A percentile compares a stretch with the other conserved stretches of the same genome.
Evolutionary conservation across 23 tunicate species (phyloP).

Genomic region (Trididemnum clinides): DNA sequence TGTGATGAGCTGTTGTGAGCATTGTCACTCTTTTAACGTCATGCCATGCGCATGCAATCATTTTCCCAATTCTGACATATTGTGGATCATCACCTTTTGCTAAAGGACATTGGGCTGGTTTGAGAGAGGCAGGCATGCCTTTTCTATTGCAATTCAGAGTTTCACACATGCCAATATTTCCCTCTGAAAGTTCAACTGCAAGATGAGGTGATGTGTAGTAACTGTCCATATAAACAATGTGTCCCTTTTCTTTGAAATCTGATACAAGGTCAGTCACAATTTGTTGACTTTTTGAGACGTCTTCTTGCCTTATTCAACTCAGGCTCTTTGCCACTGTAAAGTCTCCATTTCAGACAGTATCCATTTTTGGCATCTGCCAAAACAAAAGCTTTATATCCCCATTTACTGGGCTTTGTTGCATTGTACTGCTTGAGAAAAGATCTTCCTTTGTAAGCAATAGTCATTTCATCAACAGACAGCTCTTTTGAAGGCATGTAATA

Average conservation of each 20-base stretch:
- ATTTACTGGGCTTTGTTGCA: slow-evolving; percentile 25
- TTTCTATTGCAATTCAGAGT: slow-evolving; percentile 34
- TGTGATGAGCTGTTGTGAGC: slow-evolving; percentile 34
- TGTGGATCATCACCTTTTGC: slow-evolving; percentile 36
- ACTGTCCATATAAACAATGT: slow-evolving; percentile 39
- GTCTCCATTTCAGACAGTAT: slow-evolving; percentile 25
- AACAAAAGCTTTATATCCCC: slow-evolving; percentile 35
- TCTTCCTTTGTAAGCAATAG: slow-evolving; percentile 29
- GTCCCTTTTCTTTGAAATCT: slow-evolving; percentile 11
- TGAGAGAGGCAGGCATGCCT: slow-evolving; percentile 28
- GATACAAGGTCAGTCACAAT: slow-evolving; percentile 19
- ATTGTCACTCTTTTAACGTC: slow-evolving; percentile 18
- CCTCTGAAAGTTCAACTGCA: slow-evolving; percentile 4
- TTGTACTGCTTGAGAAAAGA: slow-evolving; percentile 29
- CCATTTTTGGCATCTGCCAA: slow-evolving; percentile 35
- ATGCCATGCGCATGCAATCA: slow-evolving; percentile 39
- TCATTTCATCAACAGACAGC: slow-evolving; percentile 38
- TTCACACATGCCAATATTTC: slow-evolving; percentile 23
- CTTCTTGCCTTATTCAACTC: slow-evolving; percentile 24
- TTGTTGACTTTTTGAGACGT: slow-evolving; percentile 31
- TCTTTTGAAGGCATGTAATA: slow-evolving; percentile 12
- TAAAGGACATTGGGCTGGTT: slow-evolving; percentile 19
- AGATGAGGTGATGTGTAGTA: slow-evolving; percentile 27
- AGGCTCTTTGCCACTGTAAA: slow-evolving; percentile 20
- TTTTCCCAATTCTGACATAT: slow-evolving; percentile 3